phyloP scores from a whole-genome alignment of 2,113 vertebrate species.

The Oncorhynchus tshawytscha region DNA sequence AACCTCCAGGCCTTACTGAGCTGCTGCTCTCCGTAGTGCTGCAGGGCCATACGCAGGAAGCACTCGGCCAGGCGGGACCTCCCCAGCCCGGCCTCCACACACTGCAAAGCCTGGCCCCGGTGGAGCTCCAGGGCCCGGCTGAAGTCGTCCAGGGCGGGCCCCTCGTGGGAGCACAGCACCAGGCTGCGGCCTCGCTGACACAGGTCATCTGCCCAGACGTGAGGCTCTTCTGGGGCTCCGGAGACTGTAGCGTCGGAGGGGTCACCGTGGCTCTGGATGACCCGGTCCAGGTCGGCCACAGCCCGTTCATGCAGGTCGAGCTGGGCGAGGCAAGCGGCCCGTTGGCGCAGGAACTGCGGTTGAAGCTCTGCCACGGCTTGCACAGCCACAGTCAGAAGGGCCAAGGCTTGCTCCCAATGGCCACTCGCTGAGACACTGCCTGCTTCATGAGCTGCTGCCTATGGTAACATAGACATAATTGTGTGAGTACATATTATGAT shows the following conservation, averaged over 20 bases:
- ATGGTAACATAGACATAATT: neutral
- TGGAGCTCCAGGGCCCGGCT: conserved; percentile 77
- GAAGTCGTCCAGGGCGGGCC: conserved; percentile 77
- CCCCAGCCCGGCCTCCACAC: conserved; percentile 70
- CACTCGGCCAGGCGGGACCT: conserved; percentile 61
- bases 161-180: conserved; percentile 70
- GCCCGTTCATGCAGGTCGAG: conserved; percentile 73
- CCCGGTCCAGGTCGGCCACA: conserved; percentile 77
- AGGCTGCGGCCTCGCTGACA: conserved; percentile 79
- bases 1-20: conserved; percentile 79
- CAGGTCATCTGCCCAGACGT: conserved; percentile 70
- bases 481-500: neutral
- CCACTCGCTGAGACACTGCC: neutral
- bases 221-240: conserved; percentile 38
- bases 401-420: conserved; percentile 60
- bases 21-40: conserved; percentile 71
- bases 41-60: conserved; percentile 73
- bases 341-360: conserved; percentile 70
- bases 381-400: conserved; percentile 80
- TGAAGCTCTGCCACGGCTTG: conserved; percentile 52
- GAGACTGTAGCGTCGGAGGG: neutral
- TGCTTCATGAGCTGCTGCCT: conserved; percentile 84
- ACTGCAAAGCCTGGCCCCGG: conserved; percentile 61
- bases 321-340: conserved; percentile 77
- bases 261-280: conserved; percentile 63